Percentiles rank a stretch among this genome's conserved stretches.
Conservation (phyloP, 2,113 vertebrate species). For the Micronycteris hirsuta region DNA sequence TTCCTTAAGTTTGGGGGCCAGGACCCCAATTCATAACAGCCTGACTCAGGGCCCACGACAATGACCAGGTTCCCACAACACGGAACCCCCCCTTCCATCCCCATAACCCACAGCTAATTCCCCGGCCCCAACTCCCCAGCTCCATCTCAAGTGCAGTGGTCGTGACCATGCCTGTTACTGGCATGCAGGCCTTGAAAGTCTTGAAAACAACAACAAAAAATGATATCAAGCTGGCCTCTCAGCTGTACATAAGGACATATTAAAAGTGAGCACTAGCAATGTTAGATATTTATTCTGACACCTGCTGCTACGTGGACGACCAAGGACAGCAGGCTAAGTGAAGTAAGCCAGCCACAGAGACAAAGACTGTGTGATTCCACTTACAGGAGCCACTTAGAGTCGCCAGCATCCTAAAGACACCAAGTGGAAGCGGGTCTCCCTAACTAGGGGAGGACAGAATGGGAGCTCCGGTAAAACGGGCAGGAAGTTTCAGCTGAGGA, state of each 20-base stretch:
- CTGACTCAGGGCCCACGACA: neutral
- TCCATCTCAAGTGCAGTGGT: neutral
- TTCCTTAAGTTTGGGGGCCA: neutral
- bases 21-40: neutral
- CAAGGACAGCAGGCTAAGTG: neutral
- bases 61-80: neutral
- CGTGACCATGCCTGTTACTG: too few species aligned
- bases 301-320: too few species aligned
- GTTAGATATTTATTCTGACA: neutral
- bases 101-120: neutral
- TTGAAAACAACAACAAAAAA: neutral
- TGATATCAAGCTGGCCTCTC: neutral
- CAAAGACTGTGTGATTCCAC: neutral
- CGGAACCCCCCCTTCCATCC: neutral
- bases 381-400: too few species aligned
- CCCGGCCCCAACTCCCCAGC: too few species aligned
- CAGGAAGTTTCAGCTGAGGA: neutral
- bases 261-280: neutral
- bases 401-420: neutral
- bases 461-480: rapidly evolving
- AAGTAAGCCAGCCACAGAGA: neutral
- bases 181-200: neutral
- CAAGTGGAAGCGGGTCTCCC: neutral
- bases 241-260: neutral
- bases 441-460: too few species aligned